A percentile compares a stretch with the other conserved stretches of the same genome.
phyloP scores from a whole-genome alignment of 2,113 vertebrate species.

The Gnathochromis pfefferi region DNA sequence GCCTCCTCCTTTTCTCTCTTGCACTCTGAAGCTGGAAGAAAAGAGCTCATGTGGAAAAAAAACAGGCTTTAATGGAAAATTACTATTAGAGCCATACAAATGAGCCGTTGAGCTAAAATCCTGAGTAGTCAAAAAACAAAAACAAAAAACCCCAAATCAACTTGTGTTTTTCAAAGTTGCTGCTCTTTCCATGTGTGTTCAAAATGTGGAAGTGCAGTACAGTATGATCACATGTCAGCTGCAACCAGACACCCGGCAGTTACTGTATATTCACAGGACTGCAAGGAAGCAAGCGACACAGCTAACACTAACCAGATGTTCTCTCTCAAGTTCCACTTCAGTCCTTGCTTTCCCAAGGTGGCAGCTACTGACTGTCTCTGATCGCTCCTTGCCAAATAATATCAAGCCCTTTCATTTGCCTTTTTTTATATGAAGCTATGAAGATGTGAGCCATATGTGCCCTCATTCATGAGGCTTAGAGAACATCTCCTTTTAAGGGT shows the following conservation, averaged over 20 bases:
- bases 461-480: slow-evolving; percentile 13
- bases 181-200: not conserved
- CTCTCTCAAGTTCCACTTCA: not conserved
- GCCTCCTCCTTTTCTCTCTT: not conserved
- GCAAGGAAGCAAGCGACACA: not conserved
- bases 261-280: not conserved
- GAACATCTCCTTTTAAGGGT: slow-evolving; percentile 58
- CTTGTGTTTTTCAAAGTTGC: not conserved
- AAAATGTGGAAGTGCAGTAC: not conserved
- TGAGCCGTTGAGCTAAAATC: not conserved
- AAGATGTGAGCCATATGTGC: slow-evolving; percentile 34
- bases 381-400: slow-evolving; percentile 15
- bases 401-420: not conserved
- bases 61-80: slow-evolving; percentile 43
- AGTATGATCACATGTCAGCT: not conserved
- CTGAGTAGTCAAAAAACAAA: not conserved
- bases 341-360: slow-evolving; percentile 21
- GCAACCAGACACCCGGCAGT: not conserved
- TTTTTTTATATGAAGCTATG: slow-evolving; percentile 3
- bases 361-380: slow-evolving; percentile 6
- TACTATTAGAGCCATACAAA: slow-evolving; percentile 21
- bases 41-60: not conserved
- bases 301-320: slow-evolving; percentile 59
- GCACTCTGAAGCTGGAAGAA: not conserved
- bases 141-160: not conserved